Conservation (phyloP, 2,888 invertebrate species). For the Bursaphelenchus okinawaensis region DNA sequence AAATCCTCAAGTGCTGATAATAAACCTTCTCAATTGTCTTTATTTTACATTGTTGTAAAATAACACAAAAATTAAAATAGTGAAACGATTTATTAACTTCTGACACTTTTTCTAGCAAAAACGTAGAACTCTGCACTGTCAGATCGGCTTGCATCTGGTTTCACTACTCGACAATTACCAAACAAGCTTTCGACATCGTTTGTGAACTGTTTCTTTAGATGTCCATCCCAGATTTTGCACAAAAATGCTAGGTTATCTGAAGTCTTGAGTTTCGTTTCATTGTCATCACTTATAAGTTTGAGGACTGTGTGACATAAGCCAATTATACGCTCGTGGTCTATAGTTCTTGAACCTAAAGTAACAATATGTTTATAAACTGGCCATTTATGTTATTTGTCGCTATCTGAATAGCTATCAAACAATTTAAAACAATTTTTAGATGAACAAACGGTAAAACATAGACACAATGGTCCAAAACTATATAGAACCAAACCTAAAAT, state of each 20-base stretch:
- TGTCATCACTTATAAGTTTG: conserved; percentile 3
- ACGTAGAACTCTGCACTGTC: conserved; percentile 55
- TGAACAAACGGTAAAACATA: background rate
- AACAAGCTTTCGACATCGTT: conserved; percentile 40
- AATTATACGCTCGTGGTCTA: conserved; percentile 48
- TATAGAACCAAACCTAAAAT: too few relatives aligned
- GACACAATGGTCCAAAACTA: too few relatives aligned
- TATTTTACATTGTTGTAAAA: background rate
- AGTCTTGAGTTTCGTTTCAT: conserved; percentile 31
- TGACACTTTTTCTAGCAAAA: conserved; percentile 21
- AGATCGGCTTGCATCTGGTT: conserved; percentile 54
- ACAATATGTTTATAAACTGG: background rate
- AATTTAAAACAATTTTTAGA: background rate
- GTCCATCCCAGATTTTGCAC: conserved; percentile 57
- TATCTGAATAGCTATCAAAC: background rate
- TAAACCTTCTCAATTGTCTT: too few relatives aligned
- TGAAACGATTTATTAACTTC: conserved; percentile 3
- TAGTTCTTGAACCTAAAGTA: conserved; percentile 32
- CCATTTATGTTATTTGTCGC: background rate
- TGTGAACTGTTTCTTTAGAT: conserved; percentile 32
- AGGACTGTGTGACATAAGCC: conserved; percentile 39
- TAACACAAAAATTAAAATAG: background rate
- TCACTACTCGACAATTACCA: conserved; percentile 38
- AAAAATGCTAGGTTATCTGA: conserved; percentile 38
- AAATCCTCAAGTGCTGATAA: too few relatives aligned